A percentile compares a stretch with the other conserved stretches of the same genome.
These are phyloP conservation scores for Ptychodera flava DNA, from an alignment of 35 echinoderm and acorn worm genomes.

Conservation along the genomic window DNA sequence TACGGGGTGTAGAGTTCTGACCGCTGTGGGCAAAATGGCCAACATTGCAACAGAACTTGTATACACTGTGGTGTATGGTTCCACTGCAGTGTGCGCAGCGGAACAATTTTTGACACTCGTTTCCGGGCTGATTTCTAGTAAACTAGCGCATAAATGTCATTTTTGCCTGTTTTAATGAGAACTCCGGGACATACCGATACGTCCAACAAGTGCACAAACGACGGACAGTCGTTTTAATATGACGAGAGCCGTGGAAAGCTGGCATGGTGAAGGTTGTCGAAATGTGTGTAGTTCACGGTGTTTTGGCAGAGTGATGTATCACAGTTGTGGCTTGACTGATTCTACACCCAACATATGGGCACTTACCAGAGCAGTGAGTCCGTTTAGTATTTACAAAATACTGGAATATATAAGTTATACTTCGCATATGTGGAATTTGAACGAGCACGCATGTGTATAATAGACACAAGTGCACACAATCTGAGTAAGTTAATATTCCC, in stretches of 20 bases:
- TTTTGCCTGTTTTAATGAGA: background rate
- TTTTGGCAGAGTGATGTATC: too few species aligned
- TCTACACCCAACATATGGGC: too few species aligned
- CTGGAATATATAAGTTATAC: background rate
- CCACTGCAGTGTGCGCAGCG: background rate
- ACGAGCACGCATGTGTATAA: background rate
- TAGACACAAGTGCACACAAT: background rate
- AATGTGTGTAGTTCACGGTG: too few species aligned
- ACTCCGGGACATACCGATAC: background rate
- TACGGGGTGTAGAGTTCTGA: background rate
- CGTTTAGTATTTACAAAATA: background rate
- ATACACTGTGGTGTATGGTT: background rate
- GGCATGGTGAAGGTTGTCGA: too few species aligned
- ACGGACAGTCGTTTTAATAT: too few species aligned
- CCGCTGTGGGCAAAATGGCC: background rate
- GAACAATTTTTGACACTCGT: background rate
- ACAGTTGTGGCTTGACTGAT: too few species aligned
- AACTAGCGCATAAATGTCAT: background rate
- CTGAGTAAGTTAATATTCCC: background rate
- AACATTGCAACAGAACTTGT: background rate
- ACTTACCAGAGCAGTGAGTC: background rate
- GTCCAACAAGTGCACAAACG: background rate
- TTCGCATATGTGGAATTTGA: background rate
- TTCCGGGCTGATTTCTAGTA: background rate
- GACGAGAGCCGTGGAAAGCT: too few species aligned